Evolutionary conservation across 2,113 vertebrate genomes (phyloP), one percentile per base, ranked within the genome.

Genomic region (Corythoichthys haematopterus): DNA sequence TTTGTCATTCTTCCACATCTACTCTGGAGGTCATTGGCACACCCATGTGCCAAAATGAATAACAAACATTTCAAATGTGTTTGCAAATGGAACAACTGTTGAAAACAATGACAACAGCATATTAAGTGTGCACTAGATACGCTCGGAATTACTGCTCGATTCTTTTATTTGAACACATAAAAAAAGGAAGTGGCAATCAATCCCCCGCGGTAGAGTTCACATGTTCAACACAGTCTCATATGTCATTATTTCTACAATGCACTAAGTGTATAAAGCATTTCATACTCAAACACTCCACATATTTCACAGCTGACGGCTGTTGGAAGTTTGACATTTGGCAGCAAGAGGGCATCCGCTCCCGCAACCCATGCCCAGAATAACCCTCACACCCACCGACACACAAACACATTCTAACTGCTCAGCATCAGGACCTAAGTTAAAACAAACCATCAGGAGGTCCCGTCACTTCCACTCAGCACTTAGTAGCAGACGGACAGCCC

Each of bases 371-470:
- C 83, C 83, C 84, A 86, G 77, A 87, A 85, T 76, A 83, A 76
- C 68, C 75, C 65, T 46, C 57, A 51, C 63, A 51, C 47, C 50
- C 68, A 47, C 53, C 66, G 70, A 71, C 58, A 63, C 33, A 66
- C 45, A 70, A 70, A 77, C 66, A 72, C 69, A 78, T 37, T 69
- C 70, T 47, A 33, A 80, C 76, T 75, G 82, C 78, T 83, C 77
- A 79, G 81, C 81, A 81, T 86, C 77, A 78, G 64, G 70, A 80
- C 75, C 77, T 76, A 80, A 75, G 84, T 74, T 87, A 86, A 90
- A 88, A 87, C 85, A 89, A 89, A 89, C 85, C 87, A 88, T 88
- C 83, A 84, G 83, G 80, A 63, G 72, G 79, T 62, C 82, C 81
- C 46, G 83, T 90, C 89, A 89, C 64, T 84, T 87, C 75, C 80